A percentile compares a stretch with the other conserved stretches of the same genome.
Evolutionary conservation across 2,888 invertebrate species (phyloP).

Genomic region (Pecten maximus): DNA sequence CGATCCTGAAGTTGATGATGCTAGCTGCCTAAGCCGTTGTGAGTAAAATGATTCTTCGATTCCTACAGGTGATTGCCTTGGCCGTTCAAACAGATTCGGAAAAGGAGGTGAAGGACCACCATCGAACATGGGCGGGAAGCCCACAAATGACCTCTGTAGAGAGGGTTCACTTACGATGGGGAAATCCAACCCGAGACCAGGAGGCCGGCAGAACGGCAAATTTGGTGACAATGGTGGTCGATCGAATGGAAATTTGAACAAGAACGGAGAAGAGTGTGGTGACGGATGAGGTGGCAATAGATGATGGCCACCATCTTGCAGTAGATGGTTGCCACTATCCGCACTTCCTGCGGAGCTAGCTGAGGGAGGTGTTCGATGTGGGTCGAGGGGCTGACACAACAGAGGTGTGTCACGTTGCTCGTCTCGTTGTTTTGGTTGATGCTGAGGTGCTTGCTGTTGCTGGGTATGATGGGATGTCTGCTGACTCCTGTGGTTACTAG

Average conservation of each 20-base stretch:
- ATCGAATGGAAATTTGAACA: constrained; percentile 71
- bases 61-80: constrained; percentile 45
- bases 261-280: constrained; percentile 67
- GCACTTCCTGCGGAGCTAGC: constrained; percentile 66
- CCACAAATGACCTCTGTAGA: constrained; percentile 43
- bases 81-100: constrained; percentile 53
- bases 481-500: constrained; percentile 49
- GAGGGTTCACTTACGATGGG: constrained; percentile 49
- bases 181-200: constrained; percentile 85
- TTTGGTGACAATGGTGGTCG: constrained; percentile 79
- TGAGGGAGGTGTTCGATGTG: constrained; percentile 66
- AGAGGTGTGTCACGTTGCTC: constrained; percentile 40
- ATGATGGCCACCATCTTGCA: constrained; percentile 59
- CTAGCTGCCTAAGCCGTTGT: constrained; percentile 99
- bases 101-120: constrained; percentile 53
- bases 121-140: constrained; percentile 52
- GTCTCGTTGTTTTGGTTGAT: constrained; percentile 39
- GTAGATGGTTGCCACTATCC: constrained; percentile 53
- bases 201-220: constrained; percentile 88
- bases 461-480: constrained; percentile 83
- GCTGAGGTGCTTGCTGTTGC: constrained; percentile 47
- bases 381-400: constrained; percentile 58
- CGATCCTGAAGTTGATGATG: constrained; percentile 85
- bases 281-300: constrained; percentile 63
- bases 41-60: constrained; percentile 93